phyloP scores from a whole-genome alignment of 2,113 vertebrate genomes.

The Osmerus mordax region DNA sequence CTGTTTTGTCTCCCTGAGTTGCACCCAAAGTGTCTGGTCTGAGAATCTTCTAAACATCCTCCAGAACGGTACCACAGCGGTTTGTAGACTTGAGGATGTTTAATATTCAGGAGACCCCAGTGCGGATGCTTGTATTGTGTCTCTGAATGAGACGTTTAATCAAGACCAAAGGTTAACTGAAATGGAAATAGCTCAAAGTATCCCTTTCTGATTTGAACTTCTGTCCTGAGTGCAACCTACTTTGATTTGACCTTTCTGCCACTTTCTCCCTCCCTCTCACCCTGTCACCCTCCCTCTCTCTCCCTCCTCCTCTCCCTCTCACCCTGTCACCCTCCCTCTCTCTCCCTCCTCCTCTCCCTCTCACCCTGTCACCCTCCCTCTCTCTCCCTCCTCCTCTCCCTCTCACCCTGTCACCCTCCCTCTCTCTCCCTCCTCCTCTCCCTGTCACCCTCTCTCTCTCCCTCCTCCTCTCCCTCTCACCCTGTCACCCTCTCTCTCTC shows the following conservation, averaged over 20 bases:
- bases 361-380: background rate
- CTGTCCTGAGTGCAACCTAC: background rate
- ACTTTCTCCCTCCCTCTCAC: background rate
- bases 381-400: conserved; percentile 6
- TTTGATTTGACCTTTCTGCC: conserved; percentile 7
- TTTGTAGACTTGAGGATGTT: no score
- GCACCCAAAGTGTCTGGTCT: no score
- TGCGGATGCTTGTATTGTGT: no score
- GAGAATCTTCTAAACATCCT: no score
- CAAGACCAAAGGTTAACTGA: no score
- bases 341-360: conserved; percentile 12
- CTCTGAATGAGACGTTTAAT: no score
- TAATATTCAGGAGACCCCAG: no score
- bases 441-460: background rate
- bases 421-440: background rate
- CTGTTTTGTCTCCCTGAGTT: no score
- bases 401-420: background rate
- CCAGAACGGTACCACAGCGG: no score
- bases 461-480: background rate
- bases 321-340: background rate
- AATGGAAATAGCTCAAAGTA: no score
- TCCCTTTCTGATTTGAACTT: no score
- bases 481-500: background rate
- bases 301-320: background rate
- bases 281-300: background rate